Conservation (phyloP, 2,797 vertebrate genomes). For the Iguana delicatissima region DNA sequence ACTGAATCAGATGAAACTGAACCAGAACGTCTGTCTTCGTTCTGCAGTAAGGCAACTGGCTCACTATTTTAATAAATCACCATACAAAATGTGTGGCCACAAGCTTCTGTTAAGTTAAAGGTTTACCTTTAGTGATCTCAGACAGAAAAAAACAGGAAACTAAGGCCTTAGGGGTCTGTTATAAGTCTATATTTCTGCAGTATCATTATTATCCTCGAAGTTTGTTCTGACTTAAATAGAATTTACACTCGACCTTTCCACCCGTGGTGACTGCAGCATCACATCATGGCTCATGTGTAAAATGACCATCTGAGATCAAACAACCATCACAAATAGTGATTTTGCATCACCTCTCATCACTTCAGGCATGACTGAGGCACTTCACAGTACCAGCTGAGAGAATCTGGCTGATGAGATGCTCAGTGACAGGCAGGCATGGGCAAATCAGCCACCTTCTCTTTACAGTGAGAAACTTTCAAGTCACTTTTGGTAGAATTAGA, state of each 20-base stretch:
- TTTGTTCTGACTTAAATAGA: neutral
- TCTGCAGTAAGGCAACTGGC: neutral
- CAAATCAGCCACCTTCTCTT: neutral
- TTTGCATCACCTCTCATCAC: constrained; percentile 10
- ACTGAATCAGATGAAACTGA: neutral
- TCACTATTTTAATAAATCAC: neutral
- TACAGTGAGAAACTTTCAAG: neutral
- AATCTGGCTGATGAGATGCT: neutral
- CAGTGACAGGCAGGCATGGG: neutral
- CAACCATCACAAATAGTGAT: neutral
- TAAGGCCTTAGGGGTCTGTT: neutral
- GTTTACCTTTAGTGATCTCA: neutral
- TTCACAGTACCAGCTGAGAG: neutral
- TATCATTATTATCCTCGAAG: neutral
- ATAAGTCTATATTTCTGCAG: neutral
- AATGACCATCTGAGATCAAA: constrained; percentile 1
- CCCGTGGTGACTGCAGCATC: neutral
- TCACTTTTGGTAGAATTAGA: neutral
- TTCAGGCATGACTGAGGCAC: neutral
- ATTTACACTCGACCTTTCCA: neutral
- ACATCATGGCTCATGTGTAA: neutral
- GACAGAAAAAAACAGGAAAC: neutral
- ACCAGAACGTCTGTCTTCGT: neutral
- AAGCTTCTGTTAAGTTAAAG: neutral
- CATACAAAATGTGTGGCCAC: neutral